Conservation (phyloP, 1,140 invertebrate genomes). For the Diabrotica virgifera region DNA sequence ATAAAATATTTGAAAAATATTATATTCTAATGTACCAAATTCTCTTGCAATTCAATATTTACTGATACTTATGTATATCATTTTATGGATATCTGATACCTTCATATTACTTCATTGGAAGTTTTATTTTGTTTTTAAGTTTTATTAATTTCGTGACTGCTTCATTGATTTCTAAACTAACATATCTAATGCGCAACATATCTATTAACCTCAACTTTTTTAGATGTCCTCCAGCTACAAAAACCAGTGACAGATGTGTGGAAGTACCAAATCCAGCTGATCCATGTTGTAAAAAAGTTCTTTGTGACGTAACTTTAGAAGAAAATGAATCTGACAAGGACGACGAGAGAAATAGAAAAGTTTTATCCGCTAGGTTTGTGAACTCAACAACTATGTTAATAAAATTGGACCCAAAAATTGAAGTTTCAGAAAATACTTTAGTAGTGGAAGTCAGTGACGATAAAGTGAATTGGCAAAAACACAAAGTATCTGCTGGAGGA, state of each 20-base stretch:
- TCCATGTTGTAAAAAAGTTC: constrained; percentile 76
- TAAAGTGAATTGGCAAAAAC: constrained; percentile 46
- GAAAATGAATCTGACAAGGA: constrained; percentile 59
- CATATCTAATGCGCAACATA: too few species aligned
- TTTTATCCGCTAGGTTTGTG: constrained; percentile 44
- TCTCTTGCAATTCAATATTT: too few species aligned
- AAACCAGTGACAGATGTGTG: constrained; percentile 65
- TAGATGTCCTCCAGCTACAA: constrained; percentile 56
- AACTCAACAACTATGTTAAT: constrained; percentile 46
- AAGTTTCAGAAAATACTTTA: constrained; percentile 38
- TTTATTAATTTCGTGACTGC: too few species aligned
- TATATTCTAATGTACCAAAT: too few species aligned
- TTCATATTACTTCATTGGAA: too few species aligned
- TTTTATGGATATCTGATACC: too few species aligned
- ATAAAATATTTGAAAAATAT: too few species aligned
- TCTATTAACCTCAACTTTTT: background rate
- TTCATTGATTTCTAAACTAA: too few species aligned
- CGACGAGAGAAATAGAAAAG: constrained; percentile 35
- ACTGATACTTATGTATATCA: too few species aligned
- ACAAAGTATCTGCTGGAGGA: constrained; percentile 44
- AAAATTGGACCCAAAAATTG: constrained; percentile 42
- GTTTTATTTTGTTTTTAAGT: too few species aligned
- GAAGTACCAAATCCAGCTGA: constrained; percentile 73
- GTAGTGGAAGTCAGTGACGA: constrained; percentile 48
- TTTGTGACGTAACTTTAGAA: constrained; percentile 76